phyloP scores from a whole-genome alignment of 2,113 vertebrate genomes.

The Burhinus bistriatus region DNA sequence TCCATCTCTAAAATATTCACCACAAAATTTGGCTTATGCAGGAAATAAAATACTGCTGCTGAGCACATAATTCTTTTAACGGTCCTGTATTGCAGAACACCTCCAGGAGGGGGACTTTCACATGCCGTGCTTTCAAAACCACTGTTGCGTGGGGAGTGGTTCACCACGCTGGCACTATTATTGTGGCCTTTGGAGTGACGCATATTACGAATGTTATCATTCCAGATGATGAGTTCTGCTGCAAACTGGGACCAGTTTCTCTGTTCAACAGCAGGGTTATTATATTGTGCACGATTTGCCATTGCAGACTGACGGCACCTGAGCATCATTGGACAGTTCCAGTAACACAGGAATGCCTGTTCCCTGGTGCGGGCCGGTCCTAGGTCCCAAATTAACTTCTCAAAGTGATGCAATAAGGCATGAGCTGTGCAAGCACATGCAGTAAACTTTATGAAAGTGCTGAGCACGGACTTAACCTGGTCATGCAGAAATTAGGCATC shows the following conservation, averaged over 20 bases:
- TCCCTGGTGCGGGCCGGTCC: background rate
- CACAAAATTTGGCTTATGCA: background rate
- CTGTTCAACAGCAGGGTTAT: background rate
- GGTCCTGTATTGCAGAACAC: background rate
- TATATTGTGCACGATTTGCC: background rate
- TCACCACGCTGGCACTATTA: background rate
- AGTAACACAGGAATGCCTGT: background rate
- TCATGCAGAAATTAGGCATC: background rate
- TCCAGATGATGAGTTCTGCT: background rate
- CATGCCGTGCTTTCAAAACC: background rate
- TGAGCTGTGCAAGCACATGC: background rate
- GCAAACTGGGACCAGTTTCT: background rate
- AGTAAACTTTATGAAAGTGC: background rate
- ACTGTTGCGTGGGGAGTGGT: background rate
- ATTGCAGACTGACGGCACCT: accelerated
- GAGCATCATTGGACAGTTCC: background rate
- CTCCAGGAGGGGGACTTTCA: background rate
- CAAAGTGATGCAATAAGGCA: background rate
- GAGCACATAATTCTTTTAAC: background rate
- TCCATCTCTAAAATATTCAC: background rate
- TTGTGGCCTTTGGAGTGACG: background rate
- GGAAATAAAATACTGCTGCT: background rate
- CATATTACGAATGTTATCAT: background rate
- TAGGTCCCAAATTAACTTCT: background rate
- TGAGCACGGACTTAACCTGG: background rate